Percentiles rank a stretch among this genome's conserved stretches.
phyloP scores from a whole-genome alignment of 2,888 invertebrate species.

The Phania funesta region DNA sequence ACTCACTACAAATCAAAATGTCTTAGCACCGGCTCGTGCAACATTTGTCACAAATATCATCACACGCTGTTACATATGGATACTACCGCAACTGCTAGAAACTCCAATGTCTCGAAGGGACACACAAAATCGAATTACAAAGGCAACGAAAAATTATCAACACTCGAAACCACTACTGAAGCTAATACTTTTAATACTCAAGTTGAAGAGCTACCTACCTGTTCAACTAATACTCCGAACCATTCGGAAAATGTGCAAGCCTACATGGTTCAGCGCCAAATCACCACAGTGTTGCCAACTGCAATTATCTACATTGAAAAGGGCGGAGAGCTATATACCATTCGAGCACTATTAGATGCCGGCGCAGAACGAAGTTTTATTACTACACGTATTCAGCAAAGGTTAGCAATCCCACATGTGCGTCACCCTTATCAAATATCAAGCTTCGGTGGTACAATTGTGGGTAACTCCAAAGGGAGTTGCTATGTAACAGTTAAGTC shows the following conservation, averaged over 20 bases:
- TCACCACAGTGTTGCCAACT: neutral
- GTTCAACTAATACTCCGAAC: neutral
- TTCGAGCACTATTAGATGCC: neutral
- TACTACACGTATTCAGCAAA: neutral
- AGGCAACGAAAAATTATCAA: too few relatives aligned
- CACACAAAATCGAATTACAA: neutral
- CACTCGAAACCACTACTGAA: too few relatives aligned
- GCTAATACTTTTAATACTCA: too few relatives aligned
- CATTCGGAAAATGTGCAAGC: too few relatives aligned
- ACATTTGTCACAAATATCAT: neutral
- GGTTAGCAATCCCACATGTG: neutral
- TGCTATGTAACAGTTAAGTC: neutral
- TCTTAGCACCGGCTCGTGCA: neutral
- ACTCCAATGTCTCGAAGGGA: too few relatives aligned
- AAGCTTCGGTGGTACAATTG: neutral
- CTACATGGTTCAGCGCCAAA: too few relatives aligned
- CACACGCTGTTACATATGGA: neutral
- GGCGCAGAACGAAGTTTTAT: constrained; percentile 2
- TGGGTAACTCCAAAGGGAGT: neutral
- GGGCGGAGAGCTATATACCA: neutral
- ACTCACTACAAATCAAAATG: neutral
- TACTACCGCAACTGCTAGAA: too few relatives aligned
- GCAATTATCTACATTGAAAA: neutral
- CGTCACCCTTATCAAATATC: neutral
- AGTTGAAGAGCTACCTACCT: too few relatives aligned